Percentiles rank a stretch among this genome's conserved stretches.
Conservation (phyloP, 2,888 invertebrate genomes). For the Scaptomyza reducta region DNA sequence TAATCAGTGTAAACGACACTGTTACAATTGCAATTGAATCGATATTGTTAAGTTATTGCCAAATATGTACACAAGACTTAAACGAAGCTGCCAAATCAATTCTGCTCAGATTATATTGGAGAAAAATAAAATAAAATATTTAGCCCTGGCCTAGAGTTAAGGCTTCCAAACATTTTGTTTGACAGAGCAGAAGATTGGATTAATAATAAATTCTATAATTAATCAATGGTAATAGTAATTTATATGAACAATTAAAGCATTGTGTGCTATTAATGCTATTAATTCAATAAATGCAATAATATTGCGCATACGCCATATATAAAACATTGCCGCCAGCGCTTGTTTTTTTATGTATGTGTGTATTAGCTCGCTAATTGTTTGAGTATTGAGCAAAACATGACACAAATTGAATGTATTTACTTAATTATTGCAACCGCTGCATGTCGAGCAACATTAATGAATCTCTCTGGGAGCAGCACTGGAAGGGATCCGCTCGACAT, state of each 20-base stretch:
- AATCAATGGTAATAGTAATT: constrained; percentile 29
- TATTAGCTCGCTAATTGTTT: constrained; percentile 47
- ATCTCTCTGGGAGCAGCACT: constrained; percentile 6
- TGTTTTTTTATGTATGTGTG: constrained; percentile 1
- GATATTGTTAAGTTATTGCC: too few species aligned
- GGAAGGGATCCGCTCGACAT: too few species aligned
- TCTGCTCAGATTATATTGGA: too few species aligned
- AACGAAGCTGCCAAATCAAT: too few species aligned
- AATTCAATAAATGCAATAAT: constrained; percentile 9
- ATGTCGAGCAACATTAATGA: constrained; percentile 21
- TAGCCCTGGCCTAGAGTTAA: too few species aligned
- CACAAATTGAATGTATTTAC: constrained; percentile 37
- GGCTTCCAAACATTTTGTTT: too few species aligned
- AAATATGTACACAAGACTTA: too few species aligned
- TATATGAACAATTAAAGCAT: constrained; percentile 26
- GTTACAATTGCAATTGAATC: too few species aligned
- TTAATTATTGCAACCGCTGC: constrained; percentile 4
- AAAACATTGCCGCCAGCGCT: constrained; percentile 2
- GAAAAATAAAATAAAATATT: too few species aligned
- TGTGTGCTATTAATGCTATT: constrained; percentile 12
- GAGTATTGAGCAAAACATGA: constrained; percentile 64
- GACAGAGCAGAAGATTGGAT: too few species aligned
- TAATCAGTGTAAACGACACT: too few species aligned
- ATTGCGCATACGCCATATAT: constrained; percentile 31
- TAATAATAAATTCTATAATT: too few species aligned